Percentiles rank a stretch among this genome's conserved stretches.
phyloP scores from a whole-genome alignment of 1,140 invertebrate genomes.

The Drosophila insularis region DNA sequence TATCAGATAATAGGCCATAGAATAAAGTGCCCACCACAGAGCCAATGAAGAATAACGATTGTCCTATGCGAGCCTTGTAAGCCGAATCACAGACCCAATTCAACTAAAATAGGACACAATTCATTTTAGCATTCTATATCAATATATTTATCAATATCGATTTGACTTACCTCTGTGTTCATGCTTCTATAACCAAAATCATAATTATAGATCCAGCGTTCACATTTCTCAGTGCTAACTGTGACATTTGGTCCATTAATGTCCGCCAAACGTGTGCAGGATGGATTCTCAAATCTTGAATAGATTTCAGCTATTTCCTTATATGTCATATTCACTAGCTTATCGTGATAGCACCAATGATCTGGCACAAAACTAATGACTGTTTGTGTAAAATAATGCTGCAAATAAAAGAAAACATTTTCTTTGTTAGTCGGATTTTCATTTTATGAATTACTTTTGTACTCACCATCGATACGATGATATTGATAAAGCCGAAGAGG shows the following conservation, averaged over 20 bases:
- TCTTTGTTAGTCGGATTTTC: background rate
- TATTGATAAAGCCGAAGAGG: conserved; percentile 84
- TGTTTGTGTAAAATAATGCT: conserved; percentile 85
- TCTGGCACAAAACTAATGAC: conserved; percentile 84
- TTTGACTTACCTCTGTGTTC: conserved; percentile 84
- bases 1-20: conserved; percentile 85
- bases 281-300: conserved; percentile 65
- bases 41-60: conserved; percentile 86
- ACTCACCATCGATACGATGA: conserved; percentile 83
- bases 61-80: conserved; percentile 85
- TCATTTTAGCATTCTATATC: background rate
- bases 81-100: conserved; percentile 86
- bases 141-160: background rate
- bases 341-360: conserved; percentile 82
- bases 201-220: conserved; percentile 83
- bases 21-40: conserved; percentile 85
- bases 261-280: conserved; percentile 67
- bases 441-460: background rate
- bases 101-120: conserved; percentile 75
- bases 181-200: conserved; percentile 84
- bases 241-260: conserved; percentile 59
- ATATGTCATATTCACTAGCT: conserved; percentile 76
- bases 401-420: background rate
- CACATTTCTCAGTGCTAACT: conserved; percentile 74
- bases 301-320: conserved; percentile 77